Conservation (phyloP, 2,888 invertebrate genomes). For the Neoscelio sp. region DNA sequence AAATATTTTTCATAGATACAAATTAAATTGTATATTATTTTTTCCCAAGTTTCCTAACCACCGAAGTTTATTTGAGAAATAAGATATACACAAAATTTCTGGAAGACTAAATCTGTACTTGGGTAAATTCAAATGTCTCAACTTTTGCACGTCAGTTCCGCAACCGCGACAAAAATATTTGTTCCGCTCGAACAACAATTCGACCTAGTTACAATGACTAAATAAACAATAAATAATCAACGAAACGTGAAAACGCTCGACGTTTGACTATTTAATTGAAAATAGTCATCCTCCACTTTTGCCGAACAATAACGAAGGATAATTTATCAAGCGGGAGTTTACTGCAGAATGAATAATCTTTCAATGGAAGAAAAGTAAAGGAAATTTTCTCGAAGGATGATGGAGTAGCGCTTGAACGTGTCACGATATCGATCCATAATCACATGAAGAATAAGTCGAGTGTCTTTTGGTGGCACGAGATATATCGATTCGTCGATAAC, state of each 20-base stretch:
- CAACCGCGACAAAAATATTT: no score
- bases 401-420: constrained; percentile 5
- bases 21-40: no score
- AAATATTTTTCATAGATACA: no score
- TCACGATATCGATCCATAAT: constrained; percentile 25
- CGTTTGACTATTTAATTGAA: constrained; percentile 6
- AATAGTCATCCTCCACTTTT: neutral
- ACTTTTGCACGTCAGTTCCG: no score
- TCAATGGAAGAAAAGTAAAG: constrained; percentile 17
- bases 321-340: constrained; percentile 21
- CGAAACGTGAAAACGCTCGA: neutral
- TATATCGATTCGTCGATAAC: constrained; percentile 13
- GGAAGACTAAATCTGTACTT: no score
- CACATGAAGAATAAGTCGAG: constrained; percentile 25
- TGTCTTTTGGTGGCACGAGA: constrained; percentile 10
- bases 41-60: no score
- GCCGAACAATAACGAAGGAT: constrained; percentile 4
- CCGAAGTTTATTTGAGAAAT: no score
- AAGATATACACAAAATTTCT: no score
- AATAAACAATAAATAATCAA: constrained; percentile 6
- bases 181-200: no score
- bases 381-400: constrained; percentile 14
- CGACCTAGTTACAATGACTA: no score
- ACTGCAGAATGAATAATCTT: constrained; percentile 16
- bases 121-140: no score